phyloP scores from a whole-genome alignment of 2,113 vertebrate genomes.

The Psettodes erumei region DNA sequence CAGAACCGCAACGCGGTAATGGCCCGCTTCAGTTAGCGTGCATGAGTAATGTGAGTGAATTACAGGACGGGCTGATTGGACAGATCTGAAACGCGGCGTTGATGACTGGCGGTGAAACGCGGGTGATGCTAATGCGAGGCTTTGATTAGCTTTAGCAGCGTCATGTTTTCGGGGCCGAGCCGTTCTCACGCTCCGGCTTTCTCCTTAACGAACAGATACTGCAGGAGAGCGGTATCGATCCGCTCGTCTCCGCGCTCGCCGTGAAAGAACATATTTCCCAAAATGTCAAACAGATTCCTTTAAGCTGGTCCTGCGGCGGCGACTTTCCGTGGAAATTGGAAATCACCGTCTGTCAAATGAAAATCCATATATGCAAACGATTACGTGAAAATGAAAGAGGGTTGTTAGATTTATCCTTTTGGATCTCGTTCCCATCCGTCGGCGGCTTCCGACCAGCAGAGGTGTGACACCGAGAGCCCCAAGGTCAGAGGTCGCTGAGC shows the following conservation, averaged over 20 bases:
- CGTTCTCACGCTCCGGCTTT: neutral
- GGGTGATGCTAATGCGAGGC: conserved; percentile 16
- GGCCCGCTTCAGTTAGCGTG: neutral
- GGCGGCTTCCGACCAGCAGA: neutral
- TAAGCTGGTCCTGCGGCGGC: neutral
- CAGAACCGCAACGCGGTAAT: neutral
- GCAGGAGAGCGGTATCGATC: neutral
- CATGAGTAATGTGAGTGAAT: conserved; percentile 26
- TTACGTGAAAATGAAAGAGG: neutral
- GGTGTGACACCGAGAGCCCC: neutral
- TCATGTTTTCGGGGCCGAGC: neutral
- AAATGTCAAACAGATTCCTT: neutral
- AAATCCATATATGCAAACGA: neutral
- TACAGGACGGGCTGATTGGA: conserved; percentile 20
- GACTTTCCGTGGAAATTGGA: neutral
- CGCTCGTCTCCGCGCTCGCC: neutral
- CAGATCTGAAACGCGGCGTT: conserved; percentile 40
- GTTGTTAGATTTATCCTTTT: neutral
- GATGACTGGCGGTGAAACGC: conserved; percentile 42
- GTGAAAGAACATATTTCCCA: neutral
- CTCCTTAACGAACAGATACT: neutral
- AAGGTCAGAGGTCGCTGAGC: neutral
- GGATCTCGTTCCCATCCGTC: neutral
- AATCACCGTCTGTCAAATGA: neutral
- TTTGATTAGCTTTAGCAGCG: no score